These are phyloP conservation scores for Drosophila serrata DNA, from an alignment of 1,140 invertebrate genomes.

Conservation along the genomic window DNA sequence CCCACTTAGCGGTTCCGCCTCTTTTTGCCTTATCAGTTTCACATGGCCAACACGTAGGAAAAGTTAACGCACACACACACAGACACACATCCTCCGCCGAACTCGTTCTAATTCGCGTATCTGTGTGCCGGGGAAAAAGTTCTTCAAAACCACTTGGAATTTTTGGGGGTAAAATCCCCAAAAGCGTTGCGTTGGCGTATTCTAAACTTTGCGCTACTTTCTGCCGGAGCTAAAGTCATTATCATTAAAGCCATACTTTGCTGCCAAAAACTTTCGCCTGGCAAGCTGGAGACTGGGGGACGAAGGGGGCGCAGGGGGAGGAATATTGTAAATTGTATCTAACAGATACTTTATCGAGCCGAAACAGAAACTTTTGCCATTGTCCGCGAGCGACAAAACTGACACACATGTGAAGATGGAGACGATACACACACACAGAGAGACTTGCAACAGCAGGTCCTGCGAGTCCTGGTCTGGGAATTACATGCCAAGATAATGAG, in stretches of 20 bases:
- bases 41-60: conserved; percentile 70
- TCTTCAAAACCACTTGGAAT: conserved; percentile 67
- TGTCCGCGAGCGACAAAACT: conserved; percentile 73
- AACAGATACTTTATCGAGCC: conserved; percentile 82
- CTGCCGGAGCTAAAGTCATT: conserved; percentile 78
- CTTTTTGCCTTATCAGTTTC: conserved; percentile 70
- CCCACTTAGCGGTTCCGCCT: conserved; percentile 35
- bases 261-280: conserved; percentile 68
- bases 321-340: conserved; percentile 82
- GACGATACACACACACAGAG: background rate
- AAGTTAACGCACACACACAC: conserved; percentile 48
- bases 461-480: conserved; percentile 42
- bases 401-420: conserved; percentile 45
- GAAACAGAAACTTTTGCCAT: conserved; percentile 79
- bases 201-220: conserved; percentile 79
- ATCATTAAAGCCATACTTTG: conserved; percentile 81
- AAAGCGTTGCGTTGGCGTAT: conserved; percentile 77
- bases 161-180: conserved; percentile 69
- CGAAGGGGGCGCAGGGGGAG: no score
- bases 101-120: conserved; percentile 45
- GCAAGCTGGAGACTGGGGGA: conserved; percentile 14
- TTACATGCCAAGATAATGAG: conserved; percentile 65
- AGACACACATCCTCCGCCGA: conserved; percentile 8
- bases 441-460: conserved; percentile 1
- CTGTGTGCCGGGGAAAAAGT: conserved; percentile 35